Conservation (phyloP, 2,888 invertebrate genomes). For the Beris chalybata region DNA sequence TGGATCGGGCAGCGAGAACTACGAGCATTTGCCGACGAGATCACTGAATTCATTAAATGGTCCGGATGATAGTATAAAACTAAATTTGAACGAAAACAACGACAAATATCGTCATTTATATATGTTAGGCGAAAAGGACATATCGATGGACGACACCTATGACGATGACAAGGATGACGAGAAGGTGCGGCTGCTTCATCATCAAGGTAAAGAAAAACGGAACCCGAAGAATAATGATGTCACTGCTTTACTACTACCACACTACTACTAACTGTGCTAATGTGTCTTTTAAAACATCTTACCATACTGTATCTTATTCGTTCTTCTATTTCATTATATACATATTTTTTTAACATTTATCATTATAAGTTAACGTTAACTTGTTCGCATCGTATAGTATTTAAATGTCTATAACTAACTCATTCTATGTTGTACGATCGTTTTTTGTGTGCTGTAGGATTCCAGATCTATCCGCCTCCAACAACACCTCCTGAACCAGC, state of each 20-base stretch:
- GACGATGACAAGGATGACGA: conserved; percentile 56
- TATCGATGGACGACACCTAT: conserved; percentile 57
- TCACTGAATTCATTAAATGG: conserved; percentile 59
- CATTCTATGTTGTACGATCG: conserved; percentile 15
- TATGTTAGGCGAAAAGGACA: conserved; percentile 61
- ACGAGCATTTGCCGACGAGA: conserved; percentile 64
- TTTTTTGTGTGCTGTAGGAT: conserved; percentile 58
- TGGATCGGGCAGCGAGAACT: conserved; percentile 67
- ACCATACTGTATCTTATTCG: background rate
- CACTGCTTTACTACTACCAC: conserved; percentile 25
- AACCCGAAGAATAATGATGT: conserved; percentile 1
- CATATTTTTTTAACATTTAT: conserved; percentile 27
- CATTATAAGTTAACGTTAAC: conserved; percentile 29
- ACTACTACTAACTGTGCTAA: conserved; percentile 36
- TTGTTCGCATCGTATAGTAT: conserved; percentile 33
- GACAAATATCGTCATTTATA: conserved; percentile 68
- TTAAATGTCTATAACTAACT: conserved; percentile 30
- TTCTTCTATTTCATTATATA: conserved; percentile 3
- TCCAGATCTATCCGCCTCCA: conserved; percentile 81
- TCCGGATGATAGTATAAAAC: conserved; percentile 58
- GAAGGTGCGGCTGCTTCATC: conserved; percentile 57
- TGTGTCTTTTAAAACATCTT: conserved; percentile 6
- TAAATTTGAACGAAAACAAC: conserved; percentile 68
- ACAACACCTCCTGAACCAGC: conserved; percentile 85
- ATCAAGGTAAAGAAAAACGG: conserved; percentile 58